Percentiles rank a stretch among this genome's conserved stretches.
Evolutionary conservation across 2,888 invertebrate genomes (phyloP).

Genomic region (Tipula helvola): DNA sequence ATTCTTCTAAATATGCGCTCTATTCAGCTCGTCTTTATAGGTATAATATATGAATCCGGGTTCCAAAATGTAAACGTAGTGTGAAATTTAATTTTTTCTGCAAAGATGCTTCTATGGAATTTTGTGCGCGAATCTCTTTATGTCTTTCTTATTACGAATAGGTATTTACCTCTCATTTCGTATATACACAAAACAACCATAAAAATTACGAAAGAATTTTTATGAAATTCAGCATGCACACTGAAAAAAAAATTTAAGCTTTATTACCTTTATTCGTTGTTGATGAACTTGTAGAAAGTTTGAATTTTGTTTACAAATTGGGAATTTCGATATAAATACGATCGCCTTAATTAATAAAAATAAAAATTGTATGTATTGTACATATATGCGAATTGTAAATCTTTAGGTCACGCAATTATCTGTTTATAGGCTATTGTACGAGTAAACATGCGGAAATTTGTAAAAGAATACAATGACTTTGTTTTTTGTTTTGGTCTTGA

Average conservation of each 20-base stretch:
- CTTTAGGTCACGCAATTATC: background rate
- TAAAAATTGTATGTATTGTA: background rate
- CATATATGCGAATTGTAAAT: background rate
- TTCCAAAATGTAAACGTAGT: background rate
- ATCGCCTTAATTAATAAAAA: background rate
- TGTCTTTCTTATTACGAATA: background rate
- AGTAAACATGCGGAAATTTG: background rate
- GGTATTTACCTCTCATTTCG: background rate
- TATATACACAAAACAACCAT: background rate
- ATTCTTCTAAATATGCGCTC: background rate
- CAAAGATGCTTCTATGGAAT: conserved; percentile 4
- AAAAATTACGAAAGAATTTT: background rate
- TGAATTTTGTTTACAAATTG: background rate
- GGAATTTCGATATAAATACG: background rate
- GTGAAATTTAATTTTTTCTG: background rate
- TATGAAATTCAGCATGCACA: background rate
- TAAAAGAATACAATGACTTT: background rate
- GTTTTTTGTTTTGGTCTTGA: background rate
- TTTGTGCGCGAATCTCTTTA: background rate
- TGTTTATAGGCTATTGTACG: background rate
- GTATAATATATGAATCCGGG: background rate
- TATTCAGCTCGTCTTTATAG: background rate
- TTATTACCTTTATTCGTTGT: background rate
- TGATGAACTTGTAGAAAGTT: background rate
- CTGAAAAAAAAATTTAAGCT: background rate